A percentile compares a stretch with the other conserved stretches of the same genome.
These are phyloP conservation scores for Margarornis squamiger DNA, from an alignment of 2,797 vertebrate genomes.

Conservation along the genomic window DNA sequence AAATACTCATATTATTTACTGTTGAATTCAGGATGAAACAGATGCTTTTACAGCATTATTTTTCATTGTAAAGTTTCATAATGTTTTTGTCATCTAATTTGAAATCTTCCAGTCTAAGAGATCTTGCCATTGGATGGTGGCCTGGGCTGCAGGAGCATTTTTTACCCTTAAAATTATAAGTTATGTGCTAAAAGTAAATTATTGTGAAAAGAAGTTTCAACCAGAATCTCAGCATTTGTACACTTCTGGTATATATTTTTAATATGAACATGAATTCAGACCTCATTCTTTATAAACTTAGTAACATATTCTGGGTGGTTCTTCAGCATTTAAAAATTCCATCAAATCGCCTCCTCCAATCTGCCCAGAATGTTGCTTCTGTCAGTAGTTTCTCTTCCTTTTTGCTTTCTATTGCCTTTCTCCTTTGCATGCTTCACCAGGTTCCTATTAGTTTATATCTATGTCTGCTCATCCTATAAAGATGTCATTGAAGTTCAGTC, in stretches of 20 bases:
- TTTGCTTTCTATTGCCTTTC: neutral
- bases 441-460: slow-evolving; percentile 3
- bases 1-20: neutral
- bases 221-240: neutral
- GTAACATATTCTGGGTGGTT: neutral
- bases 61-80: neutral
- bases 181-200: neutral
- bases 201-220: neutral
- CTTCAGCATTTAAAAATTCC: neutral
- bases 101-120: neutral
- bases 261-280: neutral
- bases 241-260: neutral
- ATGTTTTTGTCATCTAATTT: neutral
- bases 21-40: neutral
- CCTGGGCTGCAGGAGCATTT: neutral
- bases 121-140: neutral
- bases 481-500: neutral
- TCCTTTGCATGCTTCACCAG: neutral
- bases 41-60: neutral
- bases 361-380: neutral
- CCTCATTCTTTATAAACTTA: neutral
- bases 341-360: neutral
- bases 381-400: neutral
- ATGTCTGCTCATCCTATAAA: neutral
- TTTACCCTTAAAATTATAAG: neutral